phyloP scores from a whole-genome alignment of 1,140 invertebrate species.

The Ruditapes philippinarum region DNA sequence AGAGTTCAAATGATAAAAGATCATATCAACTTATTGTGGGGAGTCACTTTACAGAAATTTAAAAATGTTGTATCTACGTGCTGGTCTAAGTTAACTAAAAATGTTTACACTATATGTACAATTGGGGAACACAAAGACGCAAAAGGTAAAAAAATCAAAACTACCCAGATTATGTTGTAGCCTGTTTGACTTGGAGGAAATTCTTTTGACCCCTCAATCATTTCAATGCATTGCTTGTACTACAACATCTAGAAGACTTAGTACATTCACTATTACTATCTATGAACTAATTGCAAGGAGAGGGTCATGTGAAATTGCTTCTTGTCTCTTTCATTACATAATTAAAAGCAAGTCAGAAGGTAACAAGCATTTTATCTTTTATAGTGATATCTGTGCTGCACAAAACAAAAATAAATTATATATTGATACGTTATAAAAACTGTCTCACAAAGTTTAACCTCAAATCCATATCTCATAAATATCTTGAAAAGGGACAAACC shows the following conservation, averaged over 20 bases:
- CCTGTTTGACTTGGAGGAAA: conserved; percentile 27
- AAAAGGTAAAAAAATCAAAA: not conserved
- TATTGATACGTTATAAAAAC: conserved; percentile 11
- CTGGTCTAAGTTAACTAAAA: too few relatives aligned
- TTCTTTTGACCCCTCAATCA: not conserved
- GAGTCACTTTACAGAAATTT: conserved; percentile 34
- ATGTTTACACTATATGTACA: too few relatives aligned
- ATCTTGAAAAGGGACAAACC: conserved; percentile 42
- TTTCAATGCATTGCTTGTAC: not conserved
- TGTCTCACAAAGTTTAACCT: conserved; percentile 2
- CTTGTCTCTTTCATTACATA: not conserved
- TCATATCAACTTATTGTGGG: conserved; percentile 35
- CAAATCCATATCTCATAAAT: conserved; percentile 16
- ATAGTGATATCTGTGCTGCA: conserved; percentile 13
- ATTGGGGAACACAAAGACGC: not conserved
- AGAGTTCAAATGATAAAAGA: not conserved
- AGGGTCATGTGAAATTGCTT: not conserved
- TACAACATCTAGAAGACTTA: not conserved
- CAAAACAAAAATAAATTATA: conserved; percentile 28
- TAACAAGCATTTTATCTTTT: conserved; percentile 6
- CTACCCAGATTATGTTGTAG: not conserved
- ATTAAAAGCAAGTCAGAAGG: not conserved
- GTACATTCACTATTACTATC: conserved; percentile 20
- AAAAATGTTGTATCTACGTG: too few relatives aligned
- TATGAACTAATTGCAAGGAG: too few relatives aligned